Conservation (phyloP, 2,888 invertebrate species). For the Drosophila pseudotakahashii region DNA sequence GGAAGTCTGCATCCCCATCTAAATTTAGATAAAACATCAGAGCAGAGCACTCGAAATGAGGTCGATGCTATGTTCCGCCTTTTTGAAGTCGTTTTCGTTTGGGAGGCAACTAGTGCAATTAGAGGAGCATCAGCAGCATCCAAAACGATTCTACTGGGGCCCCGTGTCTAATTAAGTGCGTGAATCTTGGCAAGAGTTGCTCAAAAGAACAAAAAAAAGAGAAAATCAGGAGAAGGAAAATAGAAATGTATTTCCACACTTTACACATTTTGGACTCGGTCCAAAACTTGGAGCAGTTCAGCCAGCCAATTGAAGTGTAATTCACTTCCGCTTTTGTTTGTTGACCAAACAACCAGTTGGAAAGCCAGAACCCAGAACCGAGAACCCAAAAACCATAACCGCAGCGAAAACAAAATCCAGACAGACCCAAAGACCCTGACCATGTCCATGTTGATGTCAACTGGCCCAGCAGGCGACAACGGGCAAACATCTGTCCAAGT, state of each 20-base stretch:
- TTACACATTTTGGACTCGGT: slow-evolving; percentile 35
- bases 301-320: slow-evolving; percentile 51
- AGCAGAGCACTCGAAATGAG: slow-evolving; percentile 61
- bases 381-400: slow-evolving; percentile 23
- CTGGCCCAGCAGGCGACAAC: slow-evolving; percentile 44
- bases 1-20: slow-evolving; percentile 46
- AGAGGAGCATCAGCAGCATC: slow-evolving; percentile 45
- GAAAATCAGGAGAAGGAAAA: slow-evolving; percentile 37
- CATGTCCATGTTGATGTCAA: slow-evolving; percentile 25
- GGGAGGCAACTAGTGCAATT: slow-evolving; percentile 65
- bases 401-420: slow-evolving; percentile 30
- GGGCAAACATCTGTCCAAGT: slow-evolving; percentile 47
- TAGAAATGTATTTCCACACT: slow-evolving; percentile 71
- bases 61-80: slow-evolving; percentile 48
- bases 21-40: slow-evolving; percentile 57
- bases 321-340: slow-evolving; percentile 58
- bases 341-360: slow-evolving; percentile 23
- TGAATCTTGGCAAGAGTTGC: slow-evolving; percentile 69
- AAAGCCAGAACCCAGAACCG: slow-evolving; percentile 12
- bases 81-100: slow-evolving; percentile 66
- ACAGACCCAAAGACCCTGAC: slow-evolving; percentile 25
- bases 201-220: slow-evolving; percentile 8
- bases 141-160: slow-evolving; percentile 45
- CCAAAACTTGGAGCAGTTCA: slow-evolving; percentile 43
- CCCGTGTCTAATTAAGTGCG: slow-evolving; percentile 75